Conservation (phyloP, 2,113 vertebrate species). For the Macaca mulatta region DNA sequence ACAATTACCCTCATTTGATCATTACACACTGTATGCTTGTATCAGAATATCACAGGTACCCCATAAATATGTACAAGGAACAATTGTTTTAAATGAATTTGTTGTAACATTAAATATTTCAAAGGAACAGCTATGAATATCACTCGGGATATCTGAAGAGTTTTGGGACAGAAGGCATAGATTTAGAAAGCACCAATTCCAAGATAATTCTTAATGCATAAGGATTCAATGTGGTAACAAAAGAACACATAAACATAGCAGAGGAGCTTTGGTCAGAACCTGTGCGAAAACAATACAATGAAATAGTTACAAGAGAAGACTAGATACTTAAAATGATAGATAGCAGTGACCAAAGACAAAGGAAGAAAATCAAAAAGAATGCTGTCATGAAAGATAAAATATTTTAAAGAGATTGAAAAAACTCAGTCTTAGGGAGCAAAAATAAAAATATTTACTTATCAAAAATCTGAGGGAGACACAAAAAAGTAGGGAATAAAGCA, state of each 20-base stretch:
- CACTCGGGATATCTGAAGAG: neutral
- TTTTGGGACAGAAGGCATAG: neutral
- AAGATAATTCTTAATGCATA: neutral
- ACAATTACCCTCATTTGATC: too few species aligned
- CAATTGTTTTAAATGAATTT: neutral
- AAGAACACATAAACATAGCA: neutral
- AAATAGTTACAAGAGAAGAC: neutral
- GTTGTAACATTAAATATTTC: neutral
- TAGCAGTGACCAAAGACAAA: neutral
- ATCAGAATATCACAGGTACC: too few species aligned
- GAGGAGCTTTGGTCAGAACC: neutral
- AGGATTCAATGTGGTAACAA: neutral
- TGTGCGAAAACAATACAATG: neutral
- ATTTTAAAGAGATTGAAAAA: neutral
- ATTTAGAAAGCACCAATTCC: neutral
- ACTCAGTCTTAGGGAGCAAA: neutral
- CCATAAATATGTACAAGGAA: too few species aligned
- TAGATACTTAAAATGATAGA: neutral
- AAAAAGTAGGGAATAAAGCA: neutral
- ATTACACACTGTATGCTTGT: too few species aligned
- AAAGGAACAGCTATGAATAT: neutral
- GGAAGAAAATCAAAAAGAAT: neutral
- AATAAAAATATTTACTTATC: neutral
- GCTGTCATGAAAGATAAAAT: neutral
- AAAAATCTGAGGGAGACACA: neutral